Conservation (phyloP, 2,797 vertebrate species). For the Myripristis jacobus region DNA sequence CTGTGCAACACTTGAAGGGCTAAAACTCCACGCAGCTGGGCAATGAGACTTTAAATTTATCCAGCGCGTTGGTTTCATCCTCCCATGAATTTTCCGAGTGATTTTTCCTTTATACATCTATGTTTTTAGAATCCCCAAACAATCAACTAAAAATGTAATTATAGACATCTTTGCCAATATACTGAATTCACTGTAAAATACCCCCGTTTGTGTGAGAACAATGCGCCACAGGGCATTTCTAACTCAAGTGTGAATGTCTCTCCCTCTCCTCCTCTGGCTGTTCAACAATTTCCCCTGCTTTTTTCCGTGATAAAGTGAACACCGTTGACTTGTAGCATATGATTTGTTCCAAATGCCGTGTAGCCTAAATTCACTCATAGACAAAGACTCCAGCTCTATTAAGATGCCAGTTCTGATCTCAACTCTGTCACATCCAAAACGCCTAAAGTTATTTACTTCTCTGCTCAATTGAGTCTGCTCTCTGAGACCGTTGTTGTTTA, state of each 20-base stretch:
- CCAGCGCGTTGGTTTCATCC: background rate
- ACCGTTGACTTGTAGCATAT: background rate
- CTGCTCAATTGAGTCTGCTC: slow-evolving; percentile 7
- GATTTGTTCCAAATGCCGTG: slow-evolving; percentile 10
- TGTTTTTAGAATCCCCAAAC: no score
- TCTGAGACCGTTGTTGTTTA: background rate
- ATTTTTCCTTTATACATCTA: no score
- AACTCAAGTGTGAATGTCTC: no score
- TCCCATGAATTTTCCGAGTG: background rate
- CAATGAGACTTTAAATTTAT: background rate
- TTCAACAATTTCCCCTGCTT: background rate
- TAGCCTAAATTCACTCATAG: background rate
- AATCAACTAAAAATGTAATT: no score
- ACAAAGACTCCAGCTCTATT: background rate
- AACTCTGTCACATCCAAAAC: slow-evolving; percentile 4
- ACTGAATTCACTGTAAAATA: background rate
- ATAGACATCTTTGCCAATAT: background rate
- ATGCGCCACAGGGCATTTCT: background rate
- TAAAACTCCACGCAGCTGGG: no score
- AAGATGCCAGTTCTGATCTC: slow-evolving; percentile 9
- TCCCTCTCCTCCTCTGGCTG: no score
- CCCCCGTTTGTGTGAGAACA: background rate
- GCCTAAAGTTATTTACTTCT: slow-evolving; percentile 21
- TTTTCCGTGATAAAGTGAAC: background rate
- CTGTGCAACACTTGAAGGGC: background rate